Evolutionary conservation across 1,140 invertebrate species (phyloP).

Genomic region (Sitophilus oryzae): DNA sequence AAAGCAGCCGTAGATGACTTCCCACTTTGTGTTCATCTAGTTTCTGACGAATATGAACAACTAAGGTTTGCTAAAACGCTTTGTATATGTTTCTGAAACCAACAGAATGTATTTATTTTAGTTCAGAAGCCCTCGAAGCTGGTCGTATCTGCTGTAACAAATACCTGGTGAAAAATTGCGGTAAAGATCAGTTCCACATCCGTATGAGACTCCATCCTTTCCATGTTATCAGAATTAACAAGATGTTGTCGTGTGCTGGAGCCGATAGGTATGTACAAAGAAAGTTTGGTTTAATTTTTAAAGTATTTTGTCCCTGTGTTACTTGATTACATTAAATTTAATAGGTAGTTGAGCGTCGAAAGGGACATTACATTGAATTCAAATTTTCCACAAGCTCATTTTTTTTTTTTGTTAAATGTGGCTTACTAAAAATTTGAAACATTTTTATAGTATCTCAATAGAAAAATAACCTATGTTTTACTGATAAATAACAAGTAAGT

Average conservation of each 20-base stretch:
- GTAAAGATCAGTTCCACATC: constrained; percentile 99
- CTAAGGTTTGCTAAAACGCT: constrained; percentile 51
- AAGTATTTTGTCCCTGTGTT: constrained; percentile 17
- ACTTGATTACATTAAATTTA: constrained; percentile 6
- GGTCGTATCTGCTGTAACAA: constrained; percentile 99
- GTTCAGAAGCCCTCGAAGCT: constrained; percentile 97
- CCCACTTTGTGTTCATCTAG: constrained; percentile 94
- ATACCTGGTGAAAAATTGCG: constrained; percentile 93
- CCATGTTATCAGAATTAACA: constrained; percentile 99
- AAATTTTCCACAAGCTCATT: constrained; percentile 15
- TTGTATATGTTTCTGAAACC: background rate
- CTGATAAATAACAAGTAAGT: too few relatives aligned
- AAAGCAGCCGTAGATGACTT: constrained; percentile 97
- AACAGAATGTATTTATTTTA: constrained; percentile 1
- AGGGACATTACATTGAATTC: constrained; percentile 13
- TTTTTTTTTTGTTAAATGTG: background rate
- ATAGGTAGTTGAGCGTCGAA: constrained; percentile 16
- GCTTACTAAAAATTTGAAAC: constrained; percentile 19
- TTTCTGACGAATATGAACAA: constrained; percentile 99
- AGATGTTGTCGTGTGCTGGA: constrained; percentile 99
- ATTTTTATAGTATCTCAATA: too few relatives aligned
- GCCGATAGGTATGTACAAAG: constrained; percentile 96
- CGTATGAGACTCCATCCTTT: constrained; percentile 97
- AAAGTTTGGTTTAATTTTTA: too few relatives aligned
- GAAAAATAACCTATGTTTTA: too few relatives aligned